Conservation (phyloP, 1,140 invertebrate species). For the Metaphire vulgaris region DNA sequence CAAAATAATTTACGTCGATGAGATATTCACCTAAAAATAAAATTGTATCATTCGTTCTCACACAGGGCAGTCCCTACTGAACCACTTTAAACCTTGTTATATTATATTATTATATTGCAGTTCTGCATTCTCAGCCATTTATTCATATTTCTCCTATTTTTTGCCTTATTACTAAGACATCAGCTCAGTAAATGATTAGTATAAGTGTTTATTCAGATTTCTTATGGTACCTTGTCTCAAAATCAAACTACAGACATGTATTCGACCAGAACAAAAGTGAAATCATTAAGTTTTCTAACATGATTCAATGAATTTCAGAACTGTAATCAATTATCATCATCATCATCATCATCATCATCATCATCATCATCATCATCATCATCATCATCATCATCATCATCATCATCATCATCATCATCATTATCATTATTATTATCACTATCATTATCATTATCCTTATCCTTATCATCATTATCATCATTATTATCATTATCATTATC, state of each 20-base stretch:
- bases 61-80: too few species aligned
- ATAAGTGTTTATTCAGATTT: too few species aligned
- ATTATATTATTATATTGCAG: not conserved
- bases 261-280: slow-evolving; percentile 62
- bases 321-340: not conserved
- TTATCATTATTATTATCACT: not conserved
- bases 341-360: not conserved
- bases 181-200: too few species aligned
- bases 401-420: slow-evolving; percentile 17
- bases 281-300: slow-evolving; percentile 89
- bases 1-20: slow-evolving; percentile 83
- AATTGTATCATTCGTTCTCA: too few species aligned
- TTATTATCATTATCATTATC: not conserved
- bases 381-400: slow-evolving; percentile 9
- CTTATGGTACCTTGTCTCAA: too few species aligned
- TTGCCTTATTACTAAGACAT: too few species aligned
- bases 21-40: slow-evolving; percentile 64
- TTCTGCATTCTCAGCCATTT: too few species aligned
- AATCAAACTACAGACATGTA: too few species aligned
- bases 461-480: not conserved
- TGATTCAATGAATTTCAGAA: too few species aligned
- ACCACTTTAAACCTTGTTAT: too few species aligned
- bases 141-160: too few species aligned
- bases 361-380: slow-evolving; percentile 7
- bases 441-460: too few species aligned